These are phyloP conservation scores for Candoia aspera DNA, from an alignment of 2,113 vertebrate species.

Conservation along the genomic window DNA sequence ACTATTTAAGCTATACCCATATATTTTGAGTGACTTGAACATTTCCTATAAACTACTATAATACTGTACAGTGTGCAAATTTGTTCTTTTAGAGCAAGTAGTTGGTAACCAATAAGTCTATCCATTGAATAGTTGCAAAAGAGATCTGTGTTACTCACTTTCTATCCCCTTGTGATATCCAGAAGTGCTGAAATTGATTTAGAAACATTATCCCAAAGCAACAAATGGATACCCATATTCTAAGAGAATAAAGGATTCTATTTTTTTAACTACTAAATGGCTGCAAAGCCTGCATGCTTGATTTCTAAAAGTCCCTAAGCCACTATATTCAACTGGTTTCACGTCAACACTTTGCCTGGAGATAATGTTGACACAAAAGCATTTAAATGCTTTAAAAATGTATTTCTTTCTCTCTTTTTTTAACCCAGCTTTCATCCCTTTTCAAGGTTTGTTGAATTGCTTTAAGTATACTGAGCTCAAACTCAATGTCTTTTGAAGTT, in stretches of 20 bases:
- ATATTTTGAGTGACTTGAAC: not conserved
- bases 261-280: slow-evolving; percentile 22
- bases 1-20: not conserved
- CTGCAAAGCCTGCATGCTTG: slow-evolving; percentile 3
- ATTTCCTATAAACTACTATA: not conserved
- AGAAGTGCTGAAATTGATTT: not conserved
- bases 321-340: slow-evolving; percentile 36
- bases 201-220: not conserved
- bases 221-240: not conserved
- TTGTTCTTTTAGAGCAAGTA: not conserved
- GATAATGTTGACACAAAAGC: slow-evolving; percentile 37
- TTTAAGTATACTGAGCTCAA: slow-evolving; percentile 40
- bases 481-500: slow-evolving; percentile 41
- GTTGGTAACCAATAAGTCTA: not conserved
- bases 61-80: not conserved
- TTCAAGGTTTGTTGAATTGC: slow-evolving; percentile 17
- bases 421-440: slow-evolving; percentile 43
- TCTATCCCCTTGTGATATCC: not conserved
- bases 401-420: not conserved
- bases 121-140: not conserved
- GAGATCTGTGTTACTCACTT: fast-evolving
- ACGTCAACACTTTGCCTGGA: slow-evolving; percentile 42
- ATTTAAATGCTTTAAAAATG: slow-evolving; percentile 18
- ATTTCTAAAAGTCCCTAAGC: slow-evolving; percentile 24
- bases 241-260: slow-evolving; percentile 18